phyloP scores from a whole-genome alignment of 2,888 invertebrate species.

The Hypselothyrea guttata region DNA sequence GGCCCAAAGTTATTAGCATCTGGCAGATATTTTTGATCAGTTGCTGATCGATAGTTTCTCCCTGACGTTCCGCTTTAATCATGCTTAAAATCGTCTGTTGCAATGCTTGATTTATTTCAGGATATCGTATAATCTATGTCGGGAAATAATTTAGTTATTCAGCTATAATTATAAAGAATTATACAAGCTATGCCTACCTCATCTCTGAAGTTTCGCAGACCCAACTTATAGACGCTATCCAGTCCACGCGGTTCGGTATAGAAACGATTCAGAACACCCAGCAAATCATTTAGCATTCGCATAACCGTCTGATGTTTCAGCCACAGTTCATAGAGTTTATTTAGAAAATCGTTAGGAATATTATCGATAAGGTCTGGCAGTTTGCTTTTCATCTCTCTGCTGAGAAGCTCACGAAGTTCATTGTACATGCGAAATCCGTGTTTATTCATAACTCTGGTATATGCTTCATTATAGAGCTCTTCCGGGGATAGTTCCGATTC shows the following conservation, averaged over 20 bases:
- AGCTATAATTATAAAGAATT: too few species aligned
- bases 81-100: not conserved
- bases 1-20: conserved; percentile 5
- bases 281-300: conserved; percentile 13
- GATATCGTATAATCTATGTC: not conserved
- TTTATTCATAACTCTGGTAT: conserved; percentile 6
- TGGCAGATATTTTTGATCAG: conserved; percentile 1
- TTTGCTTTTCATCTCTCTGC: conserved; percentile 2
- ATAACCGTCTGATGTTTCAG: conserved; percentile 9
- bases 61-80: conserved; percentile 3
- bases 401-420: conserved; percentile 7
- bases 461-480: not conserved
- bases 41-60: not conserved
- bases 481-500: not conserved
- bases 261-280: not conserved
- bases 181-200: conserved; percentile 12
- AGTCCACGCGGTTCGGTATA: conserved; percentile 1
- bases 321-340: conserved; percentile 1
- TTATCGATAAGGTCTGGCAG: not conserved
- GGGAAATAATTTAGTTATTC: not conserved
- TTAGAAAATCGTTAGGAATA: not conserved
- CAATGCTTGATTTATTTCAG: not conserved
- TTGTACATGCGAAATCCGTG: conserved; percentile 16
- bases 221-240: conserved; percentile 11
- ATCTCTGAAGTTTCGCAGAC: conserved; percentile 3